Conservation (phyloP, 23 tunicate species). For the Styela plicata region DNA sequence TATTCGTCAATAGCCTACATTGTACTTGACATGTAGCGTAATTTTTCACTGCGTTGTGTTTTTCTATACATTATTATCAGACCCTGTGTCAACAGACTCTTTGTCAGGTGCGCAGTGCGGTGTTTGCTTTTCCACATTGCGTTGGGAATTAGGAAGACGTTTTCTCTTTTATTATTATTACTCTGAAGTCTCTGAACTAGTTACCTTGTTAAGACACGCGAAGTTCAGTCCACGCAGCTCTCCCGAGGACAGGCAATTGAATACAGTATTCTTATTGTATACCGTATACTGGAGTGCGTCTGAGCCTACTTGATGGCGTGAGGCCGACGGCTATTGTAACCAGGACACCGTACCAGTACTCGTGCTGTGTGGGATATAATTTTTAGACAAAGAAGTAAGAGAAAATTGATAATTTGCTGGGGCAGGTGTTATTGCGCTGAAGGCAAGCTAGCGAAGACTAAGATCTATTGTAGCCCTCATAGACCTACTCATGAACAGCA, state of each 20-base stretch:
- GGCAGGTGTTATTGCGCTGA: no score
- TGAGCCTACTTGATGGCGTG: not conserved
- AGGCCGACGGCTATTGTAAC: not conserved
- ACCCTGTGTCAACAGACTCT: not conserved
- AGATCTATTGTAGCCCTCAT: no score
- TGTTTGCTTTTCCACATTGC: not conserved
- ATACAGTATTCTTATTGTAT: not conserved
- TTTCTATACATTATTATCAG: not conserved
- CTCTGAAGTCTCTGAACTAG: no score
- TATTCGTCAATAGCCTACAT: not conserved
- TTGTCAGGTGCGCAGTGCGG: no score
- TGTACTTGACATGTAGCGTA: not conserved
- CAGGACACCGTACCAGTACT: not conserved
- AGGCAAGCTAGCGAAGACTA: no score
- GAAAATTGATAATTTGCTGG: no score
- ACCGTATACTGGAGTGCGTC: not conserved
- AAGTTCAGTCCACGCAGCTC: not conserved
- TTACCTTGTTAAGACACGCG: not conserved
- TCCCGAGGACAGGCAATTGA: not conserved
- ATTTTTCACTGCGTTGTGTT: not conserved
- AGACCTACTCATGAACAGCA: no score
- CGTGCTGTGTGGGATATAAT: no score
- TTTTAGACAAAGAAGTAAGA: no score
- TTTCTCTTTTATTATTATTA: no score
- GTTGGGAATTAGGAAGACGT: not conserved